Evolutionary conservation across 1,140 invertebrate species (phyloP).

Genomic region (Leucophenga varia): DNA sequence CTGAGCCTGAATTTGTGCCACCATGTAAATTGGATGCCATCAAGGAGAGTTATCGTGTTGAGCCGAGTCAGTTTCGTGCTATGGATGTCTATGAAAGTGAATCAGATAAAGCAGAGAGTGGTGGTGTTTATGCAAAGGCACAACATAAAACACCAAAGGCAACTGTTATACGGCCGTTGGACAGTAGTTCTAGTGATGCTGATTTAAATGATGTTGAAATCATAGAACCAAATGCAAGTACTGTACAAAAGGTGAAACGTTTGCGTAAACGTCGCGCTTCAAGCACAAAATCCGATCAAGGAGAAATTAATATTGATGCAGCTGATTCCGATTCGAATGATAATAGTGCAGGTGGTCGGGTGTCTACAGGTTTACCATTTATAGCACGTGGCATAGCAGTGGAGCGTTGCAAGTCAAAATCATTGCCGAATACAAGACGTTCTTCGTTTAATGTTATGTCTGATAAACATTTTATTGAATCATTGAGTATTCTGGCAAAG

Average conservation of each 20-base stretch:
- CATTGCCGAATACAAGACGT: conserved; percentile 13
- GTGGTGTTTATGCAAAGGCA: conserved; percentile 43
- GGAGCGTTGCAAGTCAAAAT: conserved; percentile 39
- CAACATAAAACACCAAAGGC: conserved; percentile 19
- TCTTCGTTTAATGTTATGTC: conserved; percentile 7
- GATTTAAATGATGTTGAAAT: conserved; percentile 20
- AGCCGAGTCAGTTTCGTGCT: conserved; percentile 41
- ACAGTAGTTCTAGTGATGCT: conserved; percentile 24
- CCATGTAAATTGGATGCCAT: conserved; percentile 31
- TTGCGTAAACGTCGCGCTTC: conserved; percentile 44
- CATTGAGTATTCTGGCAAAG: conserved; percentile 14
- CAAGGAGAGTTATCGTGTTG: conserved; percentile 41
- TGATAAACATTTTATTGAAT: conserved; percentile 15
- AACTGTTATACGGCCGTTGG: conserved; percentile 31
- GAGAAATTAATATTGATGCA: conserved; percentile 11
- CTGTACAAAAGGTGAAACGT: conserved; percentile 36
- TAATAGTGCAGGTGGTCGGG: conserved; percentile 14
- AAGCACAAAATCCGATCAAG: conserved; percentile 35
- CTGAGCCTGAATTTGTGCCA: conserved; percentile 38
- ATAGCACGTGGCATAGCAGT: conserved; percentile 44
- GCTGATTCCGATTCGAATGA: conserved; percentile 17
- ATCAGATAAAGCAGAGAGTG: conserved; percentile 47
- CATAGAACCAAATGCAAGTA: conserved; percentile 6
- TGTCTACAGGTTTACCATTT: conserved; percentile 34
- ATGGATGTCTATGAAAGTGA: conserved; percentile 52